Evolutionary conservation across 2,113 vertebrate species (phyloP), one percentile per base, ranked within the genome.

Genomic region (Nothobranchius furzeri): DNA sequence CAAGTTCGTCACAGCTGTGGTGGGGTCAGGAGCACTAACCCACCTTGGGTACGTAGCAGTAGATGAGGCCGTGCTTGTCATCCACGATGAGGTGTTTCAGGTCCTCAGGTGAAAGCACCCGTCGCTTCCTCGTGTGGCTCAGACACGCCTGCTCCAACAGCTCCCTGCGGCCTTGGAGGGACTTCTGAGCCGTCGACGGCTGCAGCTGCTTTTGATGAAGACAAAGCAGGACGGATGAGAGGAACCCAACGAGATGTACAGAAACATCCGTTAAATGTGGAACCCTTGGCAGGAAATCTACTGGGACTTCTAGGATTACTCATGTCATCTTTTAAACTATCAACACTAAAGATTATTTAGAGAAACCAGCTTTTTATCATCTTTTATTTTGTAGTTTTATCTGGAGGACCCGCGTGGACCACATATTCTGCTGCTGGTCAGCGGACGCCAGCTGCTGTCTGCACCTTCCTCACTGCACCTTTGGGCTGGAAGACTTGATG

Each of bases 11-110:
- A 17, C 47, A 37, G 17, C 24, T 30, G 7, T 12, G 20, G 10
- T 6, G 13, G 13, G 14, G 52, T 54, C 12, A 14, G 30, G 25
- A 13, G 43, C 9, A 13, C 17, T 4, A 37, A 88, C 87, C 74
- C 37, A 91, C 88, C 85, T 98, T 98, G 78, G 97, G 97, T n/a
- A 99, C 96, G 0, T 98, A 98, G 92, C 97, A 98, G 91, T 99
- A 99, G 12, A 99, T 94, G 58, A 99, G 89, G 61, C 92, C 86
- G 0, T 97, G 96, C 0, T 89, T 82, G 64, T 98, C 97, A 0
- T 99, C 97, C 71, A 98, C 97, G 60, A 99, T 93, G 83, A 99
- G 93, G 83, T 99, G 97, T 45, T 93, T 94, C 82, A 99, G 88
- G 82, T 98, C 96, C 9, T 95, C 93, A 0, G 93, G 92, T 6